Conservation (phyloP, 1,140 invertebrate species). For the Whitmania pigra region DNA sequence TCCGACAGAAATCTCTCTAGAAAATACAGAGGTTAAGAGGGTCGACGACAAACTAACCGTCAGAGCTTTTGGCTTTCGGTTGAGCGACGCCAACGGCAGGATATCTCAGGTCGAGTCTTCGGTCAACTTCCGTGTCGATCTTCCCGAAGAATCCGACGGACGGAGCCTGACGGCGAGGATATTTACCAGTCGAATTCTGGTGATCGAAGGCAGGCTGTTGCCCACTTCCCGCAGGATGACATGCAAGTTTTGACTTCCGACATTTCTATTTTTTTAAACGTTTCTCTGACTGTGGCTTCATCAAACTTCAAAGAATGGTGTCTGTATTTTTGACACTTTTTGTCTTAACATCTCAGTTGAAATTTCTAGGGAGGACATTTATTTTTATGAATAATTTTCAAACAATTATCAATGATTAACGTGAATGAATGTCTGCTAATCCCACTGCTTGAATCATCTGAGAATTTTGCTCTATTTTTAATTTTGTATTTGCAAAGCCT, state of each 20-base stretch:
- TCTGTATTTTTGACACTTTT: too few relatives aligned
- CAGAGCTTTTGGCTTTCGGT: not conserved
- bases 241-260: not conserved
- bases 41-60: conserved; percentile 2
- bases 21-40: conserved; percentile 3
- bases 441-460: too few relatives aligned
- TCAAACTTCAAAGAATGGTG: too few relatives aligned
- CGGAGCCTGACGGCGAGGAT: not conserved
- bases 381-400: too few relatives aligned
- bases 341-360: too few relatives aligned
- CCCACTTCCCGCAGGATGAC: conserved; percentile 1
- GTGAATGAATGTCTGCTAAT: too few relatives aligned
- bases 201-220: not conserved
- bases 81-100: not conserved
- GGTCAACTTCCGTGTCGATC: not conserved
- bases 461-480: too few relatives aligned
- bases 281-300: too few relatives aligned
- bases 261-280: not conserved
- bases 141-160: not conserved
- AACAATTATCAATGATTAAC: too few relatives aligned
- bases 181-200: not conserved
- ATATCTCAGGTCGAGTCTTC: not conserved
- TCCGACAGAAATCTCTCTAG: not conserved
- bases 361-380: too few relatives aligned
- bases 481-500: too few relatives aligned